These are phyloP conservation scores for Canis aureus DNA, from an alignment of 2,113 vertebrate genomes.

Conservation along the genomic window DNA sequence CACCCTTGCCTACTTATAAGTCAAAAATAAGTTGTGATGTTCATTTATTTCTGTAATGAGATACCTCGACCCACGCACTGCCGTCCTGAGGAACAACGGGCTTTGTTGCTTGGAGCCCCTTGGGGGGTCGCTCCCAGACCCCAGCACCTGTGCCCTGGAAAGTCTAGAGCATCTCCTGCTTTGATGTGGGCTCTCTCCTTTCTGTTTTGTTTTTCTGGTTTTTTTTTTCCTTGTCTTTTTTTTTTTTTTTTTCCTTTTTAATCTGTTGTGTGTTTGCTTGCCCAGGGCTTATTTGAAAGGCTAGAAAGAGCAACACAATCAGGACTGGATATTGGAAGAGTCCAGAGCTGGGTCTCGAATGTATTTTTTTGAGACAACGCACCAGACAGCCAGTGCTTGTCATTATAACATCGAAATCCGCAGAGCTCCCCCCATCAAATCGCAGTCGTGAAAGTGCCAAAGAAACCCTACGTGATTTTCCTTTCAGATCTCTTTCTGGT, in stretches of 20 bases:
- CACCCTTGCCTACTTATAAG: not conserved
- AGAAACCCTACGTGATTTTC: not conserved
- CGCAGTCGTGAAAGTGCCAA: not conserved
- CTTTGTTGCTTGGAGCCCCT: not conserved
- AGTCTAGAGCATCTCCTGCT: not conserved
- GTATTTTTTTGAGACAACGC: not conserved
- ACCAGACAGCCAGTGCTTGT: not conserved
- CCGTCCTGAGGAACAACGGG: accelerated
- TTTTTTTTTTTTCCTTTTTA: not conserved
- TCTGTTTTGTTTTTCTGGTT: not conserved
- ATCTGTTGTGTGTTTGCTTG: not conserved
- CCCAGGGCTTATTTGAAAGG: accelerated
- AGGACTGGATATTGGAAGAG: not conserved
- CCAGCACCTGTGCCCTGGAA: accelerated
- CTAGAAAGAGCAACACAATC: not conserved
- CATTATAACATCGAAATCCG: not conserved
- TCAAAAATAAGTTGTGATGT: not conserved
- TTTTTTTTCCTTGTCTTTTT: accelerated
- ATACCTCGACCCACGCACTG: accelerated
- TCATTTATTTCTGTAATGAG: not conserved
- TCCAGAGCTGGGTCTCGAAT: not conserved
- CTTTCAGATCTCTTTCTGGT: not conserved
- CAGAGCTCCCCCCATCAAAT: not conserved
- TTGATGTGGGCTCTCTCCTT: not conserved
- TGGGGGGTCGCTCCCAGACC: accelerated